Base-by-base conservation (phyloP, 2,797 vertebrate species). In the Pitangus sulphuratus region DNA sequence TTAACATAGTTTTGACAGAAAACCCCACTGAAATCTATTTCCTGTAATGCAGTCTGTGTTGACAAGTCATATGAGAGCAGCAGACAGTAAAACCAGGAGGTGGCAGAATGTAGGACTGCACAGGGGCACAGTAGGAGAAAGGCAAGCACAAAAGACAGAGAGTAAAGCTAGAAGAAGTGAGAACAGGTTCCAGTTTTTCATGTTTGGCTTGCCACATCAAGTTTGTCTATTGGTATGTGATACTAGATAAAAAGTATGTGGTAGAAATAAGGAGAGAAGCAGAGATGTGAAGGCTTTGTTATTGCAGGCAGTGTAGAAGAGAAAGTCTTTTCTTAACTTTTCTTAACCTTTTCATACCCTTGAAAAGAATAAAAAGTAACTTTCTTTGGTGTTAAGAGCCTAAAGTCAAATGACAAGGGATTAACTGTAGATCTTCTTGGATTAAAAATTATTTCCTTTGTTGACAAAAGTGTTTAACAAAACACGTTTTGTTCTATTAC, bases 41-140 rank as follows among this genome's bases (percentile, higher is more conserved):
- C 17, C n/a, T 58, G 24, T 39, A 57, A 47, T 6, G 13, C 4
- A 40, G 13, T 54, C 26, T 5, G 0, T 25, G 4, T 8, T 40
- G 11, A 18, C 8, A 42, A 21, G 8, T 39, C 26, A 30, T 24
- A 17, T 0, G 0, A 58, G 19, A 70, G 8, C 16, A 42, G 6
- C 2, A 2, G 64, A 11, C 39, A 72, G 28, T 28, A 30, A 61
- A 78, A 39, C 4, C 0, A 0, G 25, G 6, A 69, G 21, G 22
- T 42, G 33, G 9, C 15, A 60, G 20, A 8, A 21, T 4, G 11
- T 12, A 19, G 30, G 21, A 47, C 28, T 51, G 12, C 37, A 48
- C 7, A 57, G 33, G 10, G 12, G 1, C 3, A 21, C 45, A 45
- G 0, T 37, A 40, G 20, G 12, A 81, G 40, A 24, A 83, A 51